Base-by-base conservation (phyloP, 2,888 invertebrate genomes). In the Caenorhabditis panamensis region DNA sequence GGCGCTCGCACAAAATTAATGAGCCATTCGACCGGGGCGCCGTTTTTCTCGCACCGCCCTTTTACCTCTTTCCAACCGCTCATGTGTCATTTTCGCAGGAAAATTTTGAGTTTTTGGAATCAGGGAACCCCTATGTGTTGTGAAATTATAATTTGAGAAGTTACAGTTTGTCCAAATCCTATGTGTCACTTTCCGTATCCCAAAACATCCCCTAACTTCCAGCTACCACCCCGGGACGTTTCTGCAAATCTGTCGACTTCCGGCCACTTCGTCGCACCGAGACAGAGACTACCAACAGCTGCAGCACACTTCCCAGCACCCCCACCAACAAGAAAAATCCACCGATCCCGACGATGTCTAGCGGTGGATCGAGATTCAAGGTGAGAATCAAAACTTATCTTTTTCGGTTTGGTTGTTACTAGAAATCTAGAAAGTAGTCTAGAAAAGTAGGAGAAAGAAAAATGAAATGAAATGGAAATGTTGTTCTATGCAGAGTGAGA, bases 191-290 rank as follows among this genome's bases (percentile, higher is more conserved):
- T n/a, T n/a, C n/a, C n/a, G n/a, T n/a, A n/a, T n/a, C n/a, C n/a
- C n/a, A n/a, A n/a, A n/a, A n/a, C n/a, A n/a, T 18, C 20, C 54
- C 1, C 13, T 49, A 28, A 6, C 36, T 59, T 77, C 22, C 24
- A 77, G 63, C 36, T 9, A 16, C 62, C 20, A 71, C 59, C 13
- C 44, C 66, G 4, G 71, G 59, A 18, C 58, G 80, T 20, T 80
- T 80, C 54, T 80, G 80, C 36, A 75, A 67, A 56, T 80, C 80
- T 9, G 80, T 80, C 13, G 80, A 80, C 24, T 80, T 76, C 31
- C 80, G 80, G 3, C 75, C 71, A 22, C 62, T 76, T 18, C 69
- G 69, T 28, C 54, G 68, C 9, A 54, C 61, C 8, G 1, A 41
- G n/a, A 37, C 61, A 9, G 36, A 47, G 13, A 64, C 31, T 8